phyloP scores from a whole-genome alignment of 2,797 vertebrate species.

The Brachyrhaphis roseni region DNA sequence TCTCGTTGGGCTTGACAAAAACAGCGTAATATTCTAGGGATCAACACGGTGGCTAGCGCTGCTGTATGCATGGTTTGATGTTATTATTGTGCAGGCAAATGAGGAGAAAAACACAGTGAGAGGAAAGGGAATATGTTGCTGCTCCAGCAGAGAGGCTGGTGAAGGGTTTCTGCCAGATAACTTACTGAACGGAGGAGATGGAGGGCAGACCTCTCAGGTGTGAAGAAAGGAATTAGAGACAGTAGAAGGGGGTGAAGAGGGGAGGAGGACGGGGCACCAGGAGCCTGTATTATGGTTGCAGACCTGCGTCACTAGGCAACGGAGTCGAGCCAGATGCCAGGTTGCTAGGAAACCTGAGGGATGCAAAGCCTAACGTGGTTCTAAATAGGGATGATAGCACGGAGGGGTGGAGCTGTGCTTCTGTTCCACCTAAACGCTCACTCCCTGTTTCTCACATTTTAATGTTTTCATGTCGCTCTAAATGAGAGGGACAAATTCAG shows the following conservation, averaged over 20 bases:
- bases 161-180: constrained; percentile 70
- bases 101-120: constrained; percentile 26
- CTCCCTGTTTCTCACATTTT: constrained; percentile 39
- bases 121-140: constrained; percentile 47
- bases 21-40: constrained; percentile 63
- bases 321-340: constrained; percentile 74
- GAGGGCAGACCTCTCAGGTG: constrained; percentile 76
- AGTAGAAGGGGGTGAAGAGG: constrained; percentile 50
- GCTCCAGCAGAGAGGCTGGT: constrained; percentile 60
- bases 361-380: constrained; percentile 78
- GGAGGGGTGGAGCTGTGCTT: constrained; percentile 54
- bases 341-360: constrained; percentile 81
- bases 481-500: constrained; percentile 17
- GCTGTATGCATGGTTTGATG: constrained; percentile 59
- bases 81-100: constrained; percentile 45
- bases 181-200: constrained; percentile 62
- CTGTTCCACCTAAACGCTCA: constrained; percentile 62
- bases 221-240: constrained; percentile 74
- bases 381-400: constrained; percentile 50
- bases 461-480: constrained; percentile 57
- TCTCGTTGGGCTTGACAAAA: constrained; percentile 64
- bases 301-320: constrained; percentile 76
- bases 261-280: constrained; percentile 67
- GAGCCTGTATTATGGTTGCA: constrained; percentile 74
- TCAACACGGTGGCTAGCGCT: constrained; percentile 72